These are phyloP conservation scores for Penaeus japonicus DNA, from an alignment of 1,140 invertebrate genomes.

Conservation along the genomic window DNA sequence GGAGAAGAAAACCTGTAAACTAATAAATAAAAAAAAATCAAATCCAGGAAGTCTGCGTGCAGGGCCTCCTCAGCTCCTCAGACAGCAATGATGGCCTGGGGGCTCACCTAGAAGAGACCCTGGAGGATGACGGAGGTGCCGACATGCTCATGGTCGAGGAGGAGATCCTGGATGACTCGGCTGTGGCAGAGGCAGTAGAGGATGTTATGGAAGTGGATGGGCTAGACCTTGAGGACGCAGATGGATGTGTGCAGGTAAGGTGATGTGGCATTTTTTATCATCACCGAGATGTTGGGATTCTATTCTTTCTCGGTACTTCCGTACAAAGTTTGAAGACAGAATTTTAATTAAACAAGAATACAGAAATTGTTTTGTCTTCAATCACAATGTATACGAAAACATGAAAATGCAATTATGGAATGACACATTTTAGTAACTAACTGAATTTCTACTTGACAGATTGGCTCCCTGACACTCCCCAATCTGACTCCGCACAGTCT, in stretches of 20 bases:
- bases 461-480: constrained; percentile 23
- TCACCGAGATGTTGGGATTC: background rate
- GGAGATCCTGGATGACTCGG: constrained; percentile 29
- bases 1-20: too few relatives aligned
- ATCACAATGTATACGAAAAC: too few relatives aligned
- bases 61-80: constrained; percentile 28
- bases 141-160: constrained; percentile 43
- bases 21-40: too few relatives aligned
- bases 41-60: background rate
- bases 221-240: constrained; percentile 36
- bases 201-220: constrained; percentile 52
- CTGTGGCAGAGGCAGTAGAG: constrained; percentile 34
- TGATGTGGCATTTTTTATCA: too few relatives aligned
- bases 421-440: background rate
- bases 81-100: constrained; percentile 37
- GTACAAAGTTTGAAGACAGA: too few relatives aligned
- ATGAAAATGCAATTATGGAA: too few relatives aligned
- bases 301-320: too few relatives aligned
- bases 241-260: constrained; percentile 35
- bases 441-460: constrained; percentile 15
- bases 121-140: constrained; percentile 35
- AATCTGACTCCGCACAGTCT: constrained; percentile 14
- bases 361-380: too few relatives aligned
- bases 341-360: too few relatives aligned
- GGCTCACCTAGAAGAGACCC: background rate